phyloP scores from a whole-genome alignment of 2,888 invertebrate species.

The Tholera decimalis region DNA sequence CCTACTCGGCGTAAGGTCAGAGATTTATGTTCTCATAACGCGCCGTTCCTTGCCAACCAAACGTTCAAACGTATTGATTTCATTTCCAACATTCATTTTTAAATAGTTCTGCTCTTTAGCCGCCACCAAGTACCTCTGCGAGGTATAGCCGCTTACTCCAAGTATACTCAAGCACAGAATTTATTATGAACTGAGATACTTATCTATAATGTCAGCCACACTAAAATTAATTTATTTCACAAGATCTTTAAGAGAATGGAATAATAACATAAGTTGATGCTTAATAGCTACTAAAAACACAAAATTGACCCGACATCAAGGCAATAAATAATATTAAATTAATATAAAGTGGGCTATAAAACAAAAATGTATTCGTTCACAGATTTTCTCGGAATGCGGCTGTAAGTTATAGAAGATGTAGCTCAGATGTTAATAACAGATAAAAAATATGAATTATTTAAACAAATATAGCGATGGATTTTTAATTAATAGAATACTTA shows the following conservation, averaged over 20 bases:
- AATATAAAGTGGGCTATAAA: slow-evolving; percentile 65
- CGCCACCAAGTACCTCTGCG: slow-evolving; percentile 47
- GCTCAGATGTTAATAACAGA: slow-evolving; percentile 56
- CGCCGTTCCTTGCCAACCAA: slow-evolving; percentile 82
- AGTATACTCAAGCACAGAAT: slow-evolving; percentile 19
- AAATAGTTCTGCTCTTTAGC: slow-evolving; percentile 71
- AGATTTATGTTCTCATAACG: slow-evolving; percentile 90
- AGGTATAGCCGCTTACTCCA: slow-evolving; percentile 50
- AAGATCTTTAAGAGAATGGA: slow-evolving; percentile 40
- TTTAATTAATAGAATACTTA: slow-evolving; percentile 71
- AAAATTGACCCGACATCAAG: slow-evolving; percentile 39
- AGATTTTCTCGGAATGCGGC: slow-evolving; percentile 59
- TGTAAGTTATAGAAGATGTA: slow-evolving; percentile 58
- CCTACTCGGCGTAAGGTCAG: slow-evolving; percentile 78
- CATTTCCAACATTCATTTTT: slow-evolving; percentile 86
- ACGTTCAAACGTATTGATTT: slow-evolving; percentile 87
- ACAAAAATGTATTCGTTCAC: slow-evolving; percentile 56
- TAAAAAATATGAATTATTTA: slow-evolving; percentile 67
- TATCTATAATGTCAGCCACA: slow-evolving; percentile 2
- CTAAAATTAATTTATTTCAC: slow-evolving; percentile 45
- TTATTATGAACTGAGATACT: slow-evolving; percentile 29
- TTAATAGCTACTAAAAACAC: slow-evolving; percentile 51
- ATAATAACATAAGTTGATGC: slow-evolving; percentile 36
- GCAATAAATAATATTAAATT: slow-evolving; percentile 63
- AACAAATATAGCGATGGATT: slow-evolving; percentile 58